Base-by-base conservation (phyloP, 1,140 invertebrate species). In the Lepeophtheirus salmonis region DNA sequence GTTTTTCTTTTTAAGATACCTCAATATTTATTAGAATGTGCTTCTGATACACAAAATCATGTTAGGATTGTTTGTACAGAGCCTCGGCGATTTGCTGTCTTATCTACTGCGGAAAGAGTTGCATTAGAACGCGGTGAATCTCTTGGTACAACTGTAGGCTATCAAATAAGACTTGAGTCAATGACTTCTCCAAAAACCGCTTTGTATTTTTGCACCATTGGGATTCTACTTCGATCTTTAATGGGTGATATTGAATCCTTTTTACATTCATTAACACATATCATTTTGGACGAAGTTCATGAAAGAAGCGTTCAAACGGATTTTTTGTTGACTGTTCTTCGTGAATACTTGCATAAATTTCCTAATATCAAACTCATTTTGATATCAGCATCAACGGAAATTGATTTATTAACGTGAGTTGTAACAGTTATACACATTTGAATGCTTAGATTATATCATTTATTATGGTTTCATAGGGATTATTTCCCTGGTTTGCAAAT, bases 21-120 rank as follows among this genome's bases (percentile, higher is more conserved):
- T 0, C 91, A 97, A 67, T 88, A 84, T 68, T 80, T 97, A 62
- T 70, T 96, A 48, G 88, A 95, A 65, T 73, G 86, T 60, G 82
- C 79, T 59, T 73, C 77, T 49, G 70, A 73, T 17, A 74, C 72
- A n/a, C 75, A 78, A 14, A 75, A 79, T 64, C 74, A 79, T 0
- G 88, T 89, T 64, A 76, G 88, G 24, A 85, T 97, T 64, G 81
- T 97, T 67, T 91, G 89, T 67, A 91, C 89, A 0, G 87, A 96
- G 70, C 94, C 94, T 0, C 76, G 90, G 49, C 75, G 92, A 64
- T 79, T 98, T 18, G 84, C 90, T 1, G 89, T 91, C 0, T 79
- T 95, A 1, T 81, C 84, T 22, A 81, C 95, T 0, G 82, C 73
- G 69, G 90, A 75, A 77, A 84, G 66, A 3, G 51, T 61, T 12